These are phyloP conservation scores for Hoplias malabaricus DNA, from an alignment of 2,113 vertebrate genomes.

Conservation along the genomic window DNA sequence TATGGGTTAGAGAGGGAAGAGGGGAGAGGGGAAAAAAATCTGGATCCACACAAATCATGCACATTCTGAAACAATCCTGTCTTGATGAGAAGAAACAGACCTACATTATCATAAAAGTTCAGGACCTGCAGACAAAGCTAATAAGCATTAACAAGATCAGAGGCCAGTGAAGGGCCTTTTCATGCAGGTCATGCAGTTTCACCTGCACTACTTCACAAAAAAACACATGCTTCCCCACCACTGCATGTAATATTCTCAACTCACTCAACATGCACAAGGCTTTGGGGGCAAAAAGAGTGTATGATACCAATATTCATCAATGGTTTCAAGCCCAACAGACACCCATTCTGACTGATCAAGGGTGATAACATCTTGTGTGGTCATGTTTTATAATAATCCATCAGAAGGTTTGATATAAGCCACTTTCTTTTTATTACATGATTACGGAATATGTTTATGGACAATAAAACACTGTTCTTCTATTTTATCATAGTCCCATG, in stretches of 20 bases:
- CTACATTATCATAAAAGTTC: conserved; percentile 9
- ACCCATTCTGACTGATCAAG: too few relatives aligned
- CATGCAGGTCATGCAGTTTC: neutral
- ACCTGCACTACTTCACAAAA: neutral
- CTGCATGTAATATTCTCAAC: neutral
- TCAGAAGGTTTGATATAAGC: too few relatives aligned
- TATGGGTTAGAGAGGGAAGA: neutral
- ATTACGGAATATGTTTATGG: too few relatives aligned
- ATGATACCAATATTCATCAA: neutral
- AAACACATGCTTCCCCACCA: neutral
- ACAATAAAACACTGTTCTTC: too few relatives aligned
- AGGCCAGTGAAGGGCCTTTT: neutral
- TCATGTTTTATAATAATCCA: too few relatives aligned
- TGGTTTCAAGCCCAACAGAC: neutral
- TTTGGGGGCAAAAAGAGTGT: neutral
- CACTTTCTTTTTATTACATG: too few relatives aligned
- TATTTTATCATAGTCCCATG: too few relatives aligned
- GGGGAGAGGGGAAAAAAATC: conserved; percentile 56
- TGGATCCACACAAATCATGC: conserved; percentile 16
- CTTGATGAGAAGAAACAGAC: conserved; percentile 37
- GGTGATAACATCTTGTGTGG: too few relatives aligned
- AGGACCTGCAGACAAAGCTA: neutral
- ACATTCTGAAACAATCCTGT: conserved; percentile 58
- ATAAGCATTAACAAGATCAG: neutral
- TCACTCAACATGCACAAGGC: neutral